Evolutionary conservation across 2,113 vertebrate species (phyloP), one percentile per base, ranked within the genome.

Genomic region (Nesoenas mayeri): DNA sequence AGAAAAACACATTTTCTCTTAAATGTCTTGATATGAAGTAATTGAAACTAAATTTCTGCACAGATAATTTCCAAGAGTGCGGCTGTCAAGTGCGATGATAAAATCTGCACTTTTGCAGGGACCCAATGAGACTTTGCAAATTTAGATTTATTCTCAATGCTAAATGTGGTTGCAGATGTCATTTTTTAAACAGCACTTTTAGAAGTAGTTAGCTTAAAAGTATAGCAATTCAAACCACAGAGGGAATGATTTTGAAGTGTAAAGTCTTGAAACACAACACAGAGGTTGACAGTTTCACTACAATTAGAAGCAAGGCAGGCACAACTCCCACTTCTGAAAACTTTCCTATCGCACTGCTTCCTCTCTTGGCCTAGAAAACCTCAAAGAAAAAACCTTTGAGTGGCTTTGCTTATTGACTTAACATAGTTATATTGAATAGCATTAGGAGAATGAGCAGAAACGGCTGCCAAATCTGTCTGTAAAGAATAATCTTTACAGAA

Each of bases 151-250:
- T 95, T 97, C 93, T 91, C 72, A 95, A 85, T 3, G 11, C 97
- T 96, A 97, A 97, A 97, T 96, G 94, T 95, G 96, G 95, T 97
- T 97, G 97, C 97, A 97, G 95, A 98, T 98, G 98, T 97, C 97
- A 97, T 91, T 95, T 98, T 97, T 98, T 96, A 97, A 98, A 96
- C 97, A 96, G 94, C 95, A 90, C 95, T 98, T 98, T 97, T 95
- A 98, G 97, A 97, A 97, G 98, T 92, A 97, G 97, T 98, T 98
- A 97, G 93, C 96, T 97, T 97, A 95, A 98, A 97, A 98, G 96
- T 98, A 47, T 62, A 96, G 97, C 96, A 97, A 98, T 98, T 98
- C 97, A 97, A 93, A 97, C 93, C 88, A 94, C 85, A 94, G 84
- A 79, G 84, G 93, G 95, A 96, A 96, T 93, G 97, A 96, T 97